Percentiles rank a stretch among this genome's conserved stretches.
Evolutionary conservation across 2,888 invertebrate species (phyloP).

Genomic region (Nematopogon swammerdamellus): DNA sequence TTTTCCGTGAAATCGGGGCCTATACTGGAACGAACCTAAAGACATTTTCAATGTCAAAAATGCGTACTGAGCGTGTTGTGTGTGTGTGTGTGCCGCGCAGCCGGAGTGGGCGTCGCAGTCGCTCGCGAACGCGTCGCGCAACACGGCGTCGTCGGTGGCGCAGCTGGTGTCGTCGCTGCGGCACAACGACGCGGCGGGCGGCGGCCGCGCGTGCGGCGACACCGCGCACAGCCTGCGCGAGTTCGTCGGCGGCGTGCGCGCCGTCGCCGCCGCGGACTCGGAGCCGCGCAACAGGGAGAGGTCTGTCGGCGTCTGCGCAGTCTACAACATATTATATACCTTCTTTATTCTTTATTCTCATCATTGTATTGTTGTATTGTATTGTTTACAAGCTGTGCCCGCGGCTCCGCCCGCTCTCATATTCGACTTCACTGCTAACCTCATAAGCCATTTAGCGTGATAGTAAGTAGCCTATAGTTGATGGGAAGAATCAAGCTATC

Average conservation of each 20-base stretch:
- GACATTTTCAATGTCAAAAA: no score
- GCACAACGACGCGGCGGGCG: constrained; percentile 76
- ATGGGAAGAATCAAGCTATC: no score
- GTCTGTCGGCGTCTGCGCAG: constrained; percentile 1
- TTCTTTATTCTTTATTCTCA: neutral
- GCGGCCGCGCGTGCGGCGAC: constrained; percentile 77
- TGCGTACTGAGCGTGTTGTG: no score
- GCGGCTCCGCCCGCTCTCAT: no score
- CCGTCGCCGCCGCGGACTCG: constrained; percentile 69
- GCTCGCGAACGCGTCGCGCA: constrained; percentile 56
- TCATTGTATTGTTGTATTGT: no score
- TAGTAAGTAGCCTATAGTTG: no score
- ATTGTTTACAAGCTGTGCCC: no score
- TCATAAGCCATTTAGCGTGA: no score
- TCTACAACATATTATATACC: constrained; percentile 13
- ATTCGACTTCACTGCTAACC: no score
- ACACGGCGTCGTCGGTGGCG: constrained; percentile 79
- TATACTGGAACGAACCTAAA: no score
- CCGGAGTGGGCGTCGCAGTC: constrained; percentile 47
- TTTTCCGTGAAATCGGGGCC: no score
- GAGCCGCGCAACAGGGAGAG: constrained; percentile 31
- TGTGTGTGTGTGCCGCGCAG: constrained; percentile 6
- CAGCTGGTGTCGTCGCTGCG: constrained; percentile 83
- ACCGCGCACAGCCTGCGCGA: constrained; percentile 74
- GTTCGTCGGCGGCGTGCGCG: constrained; percentile 71